Percentiles rank a stretch among this genome's conserved stretches.
phyloP scores from a whole-genome alignment of 2,113 vertebrate species.

The Anhinga rufa region DNA sequence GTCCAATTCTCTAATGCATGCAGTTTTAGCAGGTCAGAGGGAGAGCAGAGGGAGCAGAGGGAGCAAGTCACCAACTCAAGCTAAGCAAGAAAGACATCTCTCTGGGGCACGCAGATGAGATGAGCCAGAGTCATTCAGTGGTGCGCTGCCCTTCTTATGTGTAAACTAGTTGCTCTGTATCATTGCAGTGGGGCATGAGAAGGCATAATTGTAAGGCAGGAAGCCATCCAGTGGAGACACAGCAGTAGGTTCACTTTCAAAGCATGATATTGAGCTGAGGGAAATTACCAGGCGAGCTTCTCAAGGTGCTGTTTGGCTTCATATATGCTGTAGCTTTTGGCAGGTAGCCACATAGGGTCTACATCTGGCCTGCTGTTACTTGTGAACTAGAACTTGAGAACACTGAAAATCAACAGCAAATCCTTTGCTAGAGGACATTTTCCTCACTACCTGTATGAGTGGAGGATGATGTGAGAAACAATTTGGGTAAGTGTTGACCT shows the following conservation, averaged over 20 bases:
- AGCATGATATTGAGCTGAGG: neutral
- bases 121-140: neutral
- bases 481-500: neutral
- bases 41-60: no score
- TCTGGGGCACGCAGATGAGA: neutral
- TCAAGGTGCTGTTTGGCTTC: neutral
- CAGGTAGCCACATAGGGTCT: neutral
- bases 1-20: neutral
- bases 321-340: neutral
- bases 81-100: neutral
- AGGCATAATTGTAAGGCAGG: neutral
- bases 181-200: neutral
- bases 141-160: accelerated
- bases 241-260: neutral
- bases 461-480: neutral
- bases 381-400: neutral
- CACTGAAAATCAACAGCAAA: neutral
- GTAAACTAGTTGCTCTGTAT: neutral
- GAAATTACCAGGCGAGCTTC: neutral
- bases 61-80: neutral
- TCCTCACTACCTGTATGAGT: neutral
- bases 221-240: neutral
- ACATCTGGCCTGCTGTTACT: neutral
- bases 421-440: neutral
- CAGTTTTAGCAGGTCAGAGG: neutral